A percentile compares a stretch with the other conserved stretches of the same genome.
Conservation (phyloP, 2,888 invertebrate species). For the Acanthosepion esculentum region DNA sequence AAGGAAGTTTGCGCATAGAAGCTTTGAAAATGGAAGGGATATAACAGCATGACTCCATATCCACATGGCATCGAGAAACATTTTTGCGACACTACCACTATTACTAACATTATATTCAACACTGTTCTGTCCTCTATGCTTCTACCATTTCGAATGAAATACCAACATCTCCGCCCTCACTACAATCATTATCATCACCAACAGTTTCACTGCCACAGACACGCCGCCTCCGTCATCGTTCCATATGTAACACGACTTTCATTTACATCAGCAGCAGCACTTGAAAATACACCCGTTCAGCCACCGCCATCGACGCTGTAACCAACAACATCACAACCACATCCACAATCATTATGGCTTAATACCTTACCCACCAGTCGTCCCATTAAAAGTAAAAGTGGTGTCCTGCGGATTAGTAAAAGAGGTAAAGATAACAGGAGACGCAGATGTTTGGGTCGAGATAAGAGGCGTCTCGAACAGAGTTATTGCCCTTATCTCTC, state of each 20-base stretch:
- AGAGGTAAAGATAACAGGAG: neutral
- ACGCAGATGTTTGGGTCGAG: neutral
- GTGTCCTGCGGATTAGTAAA: conserved; percentile 6
- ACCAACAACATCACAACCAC: neutral
- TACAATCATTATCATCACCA: neutral
- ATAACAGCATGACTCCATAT: neutral
- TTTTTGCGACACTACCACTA: neutral
- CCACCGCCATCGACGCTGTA: neutral
- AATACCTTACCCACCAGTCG: neutral
- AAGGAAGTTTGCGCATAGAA: neutral
- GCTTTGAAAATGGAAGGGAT: neutral
- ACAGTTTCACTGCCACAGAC: neutral
- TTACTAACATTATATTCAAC: neutral
- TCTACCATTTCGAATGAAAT: neutral
- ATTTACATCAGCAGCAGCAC: neutral
- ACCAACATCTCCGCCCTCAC: neutral
- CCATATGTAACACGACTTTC: no score
- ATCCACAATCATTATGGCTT: neutral
- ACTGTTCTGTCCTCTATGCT: no score
- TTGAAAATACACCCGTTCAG: neutral
- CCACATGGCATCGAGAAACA: neutral
- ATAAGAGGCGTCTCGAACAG: neutral
- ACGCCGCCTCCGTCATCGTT: no score
- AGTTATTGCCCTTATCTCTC: conserved; percentile 5
- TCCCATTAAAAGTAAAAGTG: neutral